These are phyloP conservation scores for Gadus macrocephalus DNA, from an alignment of 2,113 vertebrate genomes.

Conservation along the genomic window DNA sequence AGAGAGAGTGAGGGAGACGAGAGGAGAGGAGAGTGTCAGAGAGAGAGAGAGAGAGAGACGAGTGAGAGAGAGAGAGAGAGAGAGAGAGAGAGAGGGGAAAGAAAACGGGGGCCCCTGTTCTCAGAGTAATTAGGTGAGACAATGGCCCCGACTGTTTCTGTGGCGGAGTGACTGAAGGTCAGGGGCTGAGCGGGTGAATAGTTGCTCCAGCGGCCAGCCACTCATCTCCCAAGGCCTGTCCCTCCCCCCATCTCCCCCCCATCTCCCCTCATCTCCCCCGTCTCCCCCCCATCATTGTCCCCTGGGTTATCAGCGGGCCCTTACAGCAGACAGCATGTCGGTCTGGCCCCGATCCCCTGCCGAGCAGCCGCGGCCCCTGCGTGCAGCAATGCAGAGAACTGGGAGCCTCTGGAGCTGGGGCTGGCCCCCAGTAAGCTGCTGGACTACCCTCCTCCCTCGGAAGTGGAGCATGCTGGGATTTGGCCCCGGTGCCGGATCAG, in stretches of 20 bases:
- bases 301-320: conserved; percentile 77
- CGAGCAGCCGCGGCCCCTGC: conserved; percentile 23
- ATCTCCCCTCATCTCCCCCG: conserved; percentile 80
- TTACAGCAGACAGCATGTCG: conserved; percentile 54
- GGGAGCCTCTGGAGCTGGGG: no score
- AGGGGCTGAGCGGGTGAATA: conserved; percentile 78
- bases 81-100: no score
- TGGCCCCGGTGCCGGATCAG: no score
- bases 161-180: conserved; percentile 75
- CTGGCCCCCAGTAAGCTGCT: no score
- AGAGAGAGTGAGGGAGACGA: no score
- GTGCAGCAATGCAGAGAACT: conserved; percentile 17
- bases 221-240: conserved; percentile 68
- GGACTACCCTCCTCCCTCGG: no score
- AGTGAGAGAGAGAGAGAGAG: no score
- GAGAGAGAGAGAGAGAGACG: no score
- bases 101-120: conserved; percentile 67
- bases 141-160: conserved; percentile 93
- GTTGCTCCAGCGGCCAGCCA: conserved; percentile 82
- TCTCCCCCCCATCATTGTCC: conserved; percentile 88
- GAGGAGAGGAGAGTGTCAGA: no score
- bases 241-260: conserved; percentile 94
- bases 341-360: conserved; percentile 47
- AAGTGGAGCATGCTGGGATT: no score
- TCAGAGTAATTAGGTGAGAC: conserved; percentile 95